Conservation (phyloP, 2,113 vertebrate genomes). For the Psettodes erumei region DNA sequence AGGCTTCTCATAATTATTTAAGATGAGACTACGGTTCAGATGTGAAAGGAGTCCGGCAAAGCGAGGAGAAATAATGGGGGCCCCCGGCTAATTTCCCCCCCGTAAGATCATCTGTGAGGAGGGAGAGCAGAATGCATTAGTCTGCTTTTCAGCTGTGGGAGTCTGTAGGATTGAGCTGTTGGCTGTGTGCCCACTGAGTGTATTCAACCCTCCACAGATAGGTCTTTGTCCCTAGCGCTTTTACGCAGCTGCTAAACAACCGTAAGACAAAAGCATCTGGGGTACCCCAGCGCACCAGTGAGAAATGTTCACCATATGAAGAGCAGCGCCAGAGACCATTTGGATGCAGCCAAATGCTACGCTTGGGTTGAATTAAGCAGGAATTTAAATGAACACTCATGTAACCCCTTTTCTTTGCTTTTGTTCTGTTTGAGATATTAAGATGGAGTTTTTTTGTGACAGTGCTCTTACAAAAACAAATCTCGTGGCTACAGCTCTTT, state of each 20-base stretch:
- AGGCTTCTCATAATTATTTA: conserved; percentile 2
- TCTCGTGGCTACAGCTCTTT: conserved; percentile 12
- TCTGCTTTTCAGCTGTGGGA: conserved; percentile 74
- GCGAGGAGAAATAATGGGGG: conserved; percentile 33
- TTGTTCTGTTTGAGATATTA: not conserved
- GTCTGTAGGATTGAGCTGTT: conserved; percentile 83
- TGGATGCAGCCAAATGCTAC: conserved; percentile 63
- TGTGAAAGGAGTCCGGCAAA: conserved; percentile 43
- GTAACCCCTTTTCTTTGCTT: conserved; percentile 30
- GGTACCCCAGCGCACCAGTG: conserved; percentile 80
- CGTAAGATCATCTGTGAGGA: conserved; percentile 66
- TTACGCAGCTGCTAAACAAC: conserved; percentile 81
- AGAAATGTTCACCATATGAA: conserved; percentile 78
- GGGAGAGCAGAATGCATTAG: conserved; percentile 72
- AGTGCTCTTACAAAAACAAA: not conserved
- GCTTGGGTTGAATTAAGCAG: conserved; percentile 63
- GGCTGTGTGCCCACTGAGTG: conserved; percentile 87
- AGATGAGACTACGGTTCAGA: conserved; percentile 32
- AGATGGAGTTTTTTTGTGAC: not conserved
- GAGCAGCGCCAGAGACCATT: conserved; percentile 61
- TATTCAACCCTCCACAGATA: conserved; percentile 91
- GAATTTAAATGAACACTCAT: conserved; percentile 61
- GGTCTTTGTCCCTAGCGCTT: conserved; percentile 88
- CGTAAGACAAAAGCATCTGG: conserved; percentile 88
- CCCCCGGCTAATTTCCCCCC: conserved; percentile 53